These are phyloP conservation scores for Anabacerthia variegaticeps DNA, from an alignment of 2,797 vertebrate species.

Conservation along the genomic window DNA sequence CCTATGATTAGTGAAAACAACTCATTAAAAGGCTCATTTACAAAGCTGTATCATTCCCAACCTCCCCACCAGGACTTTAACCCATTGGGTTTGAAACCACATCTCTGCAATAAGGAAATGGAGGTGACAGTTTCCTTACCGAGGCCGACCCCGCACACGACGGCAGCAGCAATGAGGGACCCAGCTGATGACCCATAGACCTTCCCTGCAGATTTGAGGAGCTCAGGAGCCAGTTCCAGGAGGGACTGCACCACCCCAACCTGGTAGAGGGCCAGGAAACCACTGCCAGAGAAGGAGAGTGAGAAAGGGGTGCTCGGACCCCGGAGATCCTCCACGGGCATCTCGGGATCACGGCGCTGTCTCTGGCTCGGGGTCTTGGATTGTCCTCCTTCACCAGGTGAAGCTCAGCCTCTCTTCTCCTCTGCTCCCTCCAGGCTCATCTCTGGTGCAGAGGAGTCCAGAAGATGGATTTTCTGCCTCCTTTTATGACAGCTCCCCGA, in stretches of 20 bases:
- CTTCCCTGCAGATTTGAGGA: conserved; percentile 79
- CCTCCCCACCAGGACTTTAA: neutral
- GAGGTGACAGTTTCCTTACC: conserved; percentile 61
- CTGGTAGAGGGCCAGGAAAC: conserved; percentile 90
- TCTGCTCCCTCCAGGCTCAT: neutral
- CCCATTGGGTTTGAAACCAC: neutral
- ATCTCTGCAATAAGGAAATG: fast-evolving
- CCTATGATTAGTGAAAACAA: neutral
- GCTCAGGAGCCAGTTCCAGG: conserved; percentile 79
- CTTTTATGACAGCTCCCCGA: neutral
- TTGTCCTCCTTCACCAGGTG: neutral
- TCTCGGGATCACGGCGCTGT: neutral
- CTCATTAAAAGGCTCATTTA: neutral
- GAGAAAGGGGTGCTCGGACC: conserved; percentile 70
- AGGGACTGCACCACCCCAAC: conserved; percentile 87
- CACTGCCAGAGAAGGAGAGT: conserved; percentile 88
- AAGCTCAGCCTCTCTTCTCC: neutral
- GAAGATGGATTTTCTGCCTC: conserved; percentile 1
- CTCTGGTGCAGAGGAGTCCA: neutral
- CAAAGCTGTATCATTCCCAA: too few species aligned
- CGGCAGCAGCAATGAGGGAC: conserved; percentile 85
- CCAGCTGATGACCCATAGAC: conserved; percentile 88
- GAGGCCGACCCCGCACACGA: conserved; percentile 80
- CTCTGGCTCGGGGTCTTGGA: fast-evolving
- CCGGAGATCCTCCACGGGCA: conserved; percentile 14